phyloP scores from a whole-genome alignment of 2,113 vertebrate genomes.

The Pelodiscus sinensis region DNA sequence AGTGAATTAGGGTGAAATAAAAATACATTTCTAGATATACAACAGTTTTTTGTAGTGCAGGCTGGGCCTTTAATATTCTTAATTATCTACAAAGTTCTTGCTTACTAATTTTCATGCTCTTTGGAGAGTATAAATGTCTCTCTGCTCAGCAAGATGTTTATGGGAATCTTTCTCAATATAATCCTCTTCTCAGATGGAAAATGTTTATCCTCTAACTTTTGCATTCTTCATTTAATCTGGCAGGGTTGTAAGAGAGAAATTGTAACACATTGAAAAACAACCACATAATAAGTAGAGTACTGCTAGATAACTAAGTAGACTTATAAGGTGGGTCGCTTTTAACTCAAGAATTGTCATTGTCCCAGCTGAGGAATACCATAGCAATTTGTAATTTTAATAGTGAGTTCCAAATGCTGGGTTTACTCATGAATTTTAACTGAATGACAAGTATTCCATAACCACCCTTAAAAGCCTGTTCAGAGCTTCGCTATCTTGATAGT shows the following conservation, averaged over 20 bases:
- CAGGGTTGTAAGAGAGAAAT: neutral
- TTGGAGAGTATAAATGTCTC: conserved; percentile 25
- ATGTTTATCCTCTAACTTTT: conserved; percentile 31
- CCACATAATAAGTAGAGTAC: neutral
- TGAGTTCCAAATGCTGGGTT: neutral
- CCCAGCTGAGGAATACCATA: neutral
- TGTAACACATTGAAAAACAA: conserved; percentile 9
- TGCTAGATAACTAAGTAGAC: neutral
- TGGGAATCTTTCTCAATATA: conserved; percentile 23
- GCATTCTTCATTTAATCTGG: conserved; percentile 4
- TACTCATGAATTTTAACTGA: neutral
- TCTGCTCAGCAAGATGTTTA: conserved; percentile 28
- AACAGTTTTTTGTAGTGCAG: conserved; percentile 22
- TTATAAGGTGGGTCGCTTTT: conserved; percentile 23
- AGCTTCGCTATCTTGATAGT: neutral
- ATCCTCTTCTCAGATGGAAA: conserved; percentile 28
- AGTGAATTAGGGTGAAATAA: neutral
- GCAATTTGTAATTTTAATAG: conserved; percentile 20
- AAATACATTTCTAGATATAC: neutral
- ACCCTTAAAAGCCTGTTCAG: neutral
- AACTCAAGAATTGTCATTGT: neutral
- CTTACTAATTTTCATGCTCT: conserved; percentile 22
- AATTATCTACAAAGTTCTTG: conserved; percentile 13
- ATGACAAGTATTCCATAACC: neutral
- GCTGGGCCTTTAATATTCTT: conserved; percentile 16